Base-by-base conservation (phyloP, 2,888 invertebrate species). In the Lapara coniferarum region DNA sequence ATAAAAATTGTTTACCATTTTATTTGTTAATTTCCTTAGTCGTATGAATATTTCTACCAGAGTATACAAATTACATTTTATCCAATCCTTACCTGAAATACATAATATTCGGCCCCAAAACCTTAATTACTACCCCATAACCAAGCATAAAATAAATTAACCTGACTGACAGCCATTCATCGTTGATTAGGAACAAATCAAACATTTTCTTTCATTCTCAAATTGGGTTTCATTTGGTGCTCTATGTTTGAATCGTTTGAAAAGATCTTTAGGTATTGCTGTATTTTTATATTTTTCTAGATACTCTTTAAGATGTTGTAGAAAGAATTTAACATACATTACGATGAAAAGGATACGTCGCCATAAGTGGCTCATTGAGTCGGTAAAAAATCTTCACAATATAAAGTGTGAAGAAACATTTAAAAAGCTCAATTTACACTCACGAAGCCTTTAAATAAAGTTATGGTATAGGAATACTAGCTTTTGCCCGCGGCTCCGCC, bases 161-260 rank as follows among this genome's bases (percentile, higher is more conserved):
- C 63, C 49, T 46, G 6, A 63, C 13, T 49, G 49, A 63, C 46
- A 19, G 1, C 19, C 49, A 63, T 63, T 63, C 37, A 7, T 25
- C 16, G 19, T 77, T 78, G 63, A 63, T 49, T 63, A 46, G 63
- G 13, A 10, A 46, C 59, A 25, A 59, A 12, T 49, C 63, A 49
- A 63, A 46, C 49, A n/a, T 63, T 44, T 63, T 63, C 63, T 49
- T 63, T 49, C 63, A 63, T 46, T 19, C 49, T 6, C 10, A 46
- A 63, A 63, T 63, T 63, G 63, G 12, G 19, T 63, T 49, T 46
- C 19, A 63, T 37, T 25, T 37, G 37, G 37, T 37, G 0, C 5
- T 37, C 37, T 37, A 37, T 37, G 5, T 8, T 37, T 37, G 51
- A 13, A 10, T 51, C 57, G 14, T 30, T 63, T 19, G 7, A 63